Percentiles rank a stretch among this genome's conserved stretches.
phyloP scores from a whole-genome alignment of 2,797 vertebrate genomes.

The Darevskia mixta region DNA sequence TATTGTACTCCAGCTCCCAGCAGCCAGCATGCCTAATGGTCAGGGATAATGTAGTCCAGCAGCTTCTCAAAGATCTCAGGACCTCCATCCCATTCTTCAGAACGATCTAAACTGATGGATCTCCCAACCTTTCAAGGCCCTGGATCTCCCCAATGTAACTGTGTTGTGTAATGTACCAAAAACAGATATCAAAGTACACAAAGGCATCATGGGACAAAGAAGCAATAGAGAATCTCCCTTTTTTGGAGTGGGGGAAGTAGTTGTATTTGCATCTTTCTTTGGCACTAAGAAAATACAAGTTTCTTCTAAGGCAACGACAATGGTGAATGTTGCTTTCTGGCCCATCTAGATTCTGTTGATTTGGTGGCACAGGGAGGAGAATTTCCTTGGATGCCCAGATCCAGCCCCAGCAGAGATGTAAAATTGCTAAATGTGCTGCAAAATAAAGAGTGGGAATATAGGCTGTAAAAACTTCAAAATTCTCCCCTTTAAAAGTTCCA shows the following conservation, averaged over 20 bases:
- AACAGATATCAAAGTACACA: not conserved
- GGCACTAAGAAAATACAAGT: not conserved
- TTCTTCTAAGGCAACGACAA: not conserved
- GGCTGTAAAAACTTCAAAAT: too few relatives aligned
- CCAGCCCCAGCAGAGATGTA: too few relatives aligned
- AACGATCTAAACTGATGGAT: not conserved
- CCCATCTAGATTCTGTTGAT: too few relatives aligned
- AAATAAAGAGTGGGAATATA: too few relatives aligned
- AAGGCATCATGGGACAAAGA: not conserved
- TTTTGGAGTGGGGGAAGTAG: not conserved
- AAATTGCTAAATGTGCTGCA: too few relatives aligned
- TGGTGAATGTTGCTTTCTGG: not conserved
- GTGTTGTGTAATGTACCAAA: not conserved
- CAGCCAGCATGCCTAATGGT: too few relatives aligned
- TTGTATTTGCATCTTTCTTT: not conserved
- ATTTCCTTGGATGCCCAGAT: too few relatives aligned
- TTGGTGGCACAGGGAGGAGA: too few relatives aligned
- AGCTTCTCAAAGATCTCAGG: too few relatives aligned
- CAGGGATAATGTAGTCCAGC: too few relatives aligned
- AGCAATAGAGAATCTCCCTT: not conserved
- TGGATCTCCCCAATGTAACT: not conserved
- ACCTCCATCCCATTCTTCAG: not conserved
- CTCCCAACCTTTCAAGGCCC: not conserved
- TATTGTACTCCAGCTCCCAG: too few relatives aligned
- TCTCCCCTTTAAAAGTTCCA: too few relatives aligned